Base-by-base conservation (phyloP, 2,113 vertebrate species). In the Lycocorax pyrrhopterus region DNA sequence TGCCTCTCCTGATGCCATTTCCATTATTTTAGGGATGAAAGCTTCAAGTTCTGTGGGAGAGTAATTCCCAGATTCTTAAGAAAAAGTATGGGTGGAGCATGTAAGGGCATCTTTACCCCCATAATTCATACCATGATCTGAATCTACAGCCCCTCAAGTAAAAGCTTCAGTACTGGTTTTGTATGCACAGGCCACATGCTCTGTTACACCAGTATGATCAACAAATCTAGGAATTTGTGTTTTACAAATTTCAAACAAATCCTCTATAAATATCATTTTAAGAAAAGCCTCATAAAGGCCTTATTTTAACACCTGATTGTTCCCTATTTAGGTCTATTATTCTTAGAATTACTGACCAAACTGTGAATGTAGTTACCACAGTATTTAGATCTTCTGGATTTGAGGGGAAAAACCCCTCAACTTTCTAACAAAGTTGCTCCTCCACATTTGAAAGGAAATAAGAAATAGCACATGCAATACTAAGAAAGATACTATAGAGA, bases 11-110 rank as follows among this genome's bases (percentile, higher is more conserved):
- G 56, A 23, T 46, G 7, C 30, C 18, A 27, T 56, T 74, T 30
- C 29, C 12, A 0, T 63, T 66, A 41, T 35, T 75, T 63, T 32
- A 53, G 22, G 60, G 29, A 71, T 15, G 16, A 46, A 13, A 33
- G 16, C 10, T 76, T 33, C 16, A 51, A 33, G 19, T 35, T 43
- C 21, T 39, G 10, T 2, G 4, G 17, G 9, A 64, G 4, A 76
- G 5, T 10, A 52, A 25, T 20, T 51, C 12, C 13, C 14, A 33
- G 30, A 12, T 68, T 51, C 21, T 56, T 72, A 4, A 8, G 12
- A 22, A 43, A 43, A 53, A 18, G 3, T 1, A 29, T 3, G 1
- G 14, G 12, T 4, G 8, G 23, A 74, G 12, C 9, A 12, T 0
- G 1, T 62, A 67, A 63, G 9, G 20, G 15, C 13, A 44, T 16